These are phyloP conservation scores for Ceryle rudis DNA, from an alignment of 2,797 vertebrate species.

Conservation along the genomic window DNA sequence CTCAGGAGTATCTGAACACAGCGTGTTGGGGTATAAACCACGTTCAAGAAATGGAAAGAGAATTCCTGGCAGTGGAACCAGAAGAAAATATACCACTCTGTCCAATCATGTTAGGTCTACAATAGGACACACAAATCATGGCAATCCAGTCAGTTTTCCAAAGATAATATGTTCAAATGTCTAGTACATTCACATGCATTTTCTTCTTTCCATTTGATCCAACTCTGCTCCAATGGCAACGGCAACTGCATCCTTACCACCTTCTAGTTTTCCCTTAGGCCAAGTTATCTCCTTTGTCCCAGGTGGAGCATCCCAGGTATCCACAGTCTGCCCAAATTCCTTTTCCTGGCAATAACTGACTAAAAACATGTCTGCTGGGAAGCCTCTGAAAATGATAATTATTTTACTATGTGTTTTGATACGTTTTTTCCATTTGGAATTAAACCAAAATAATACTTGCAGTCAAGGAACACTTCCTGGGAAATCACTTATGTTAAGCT, in stretches of 20 bases:
- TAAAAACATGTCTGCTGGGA: neutral
- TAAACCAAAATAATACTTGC: neutral
- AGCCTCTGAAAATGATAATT: neutral
- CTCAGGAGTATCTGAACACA: too few species aligned
- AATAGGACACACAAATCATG: too few species aligned
- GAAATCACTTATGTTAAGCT: neutral
- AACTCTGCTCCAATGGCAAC: neutral
- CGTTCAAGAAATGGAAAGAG: too few species aligned
- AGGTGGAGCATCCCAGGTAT: neutral
- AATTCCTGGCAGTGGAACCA: too few species aligned
- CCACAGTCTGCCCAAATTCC: neutral
- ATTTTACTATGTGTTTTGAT: neutral
- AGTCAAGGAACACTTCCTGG: neutral
- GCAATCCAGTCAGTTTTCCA: too few species aligned
- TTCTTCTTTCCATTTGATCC: neutral
- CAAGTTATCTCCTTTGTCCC: neutral
- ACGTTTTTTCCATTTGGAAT: neutral
- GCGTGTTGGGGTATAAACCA: too few species aligned
- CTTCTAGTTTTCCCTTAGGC: neutral
- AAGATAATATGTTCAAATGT: too few species aligned
- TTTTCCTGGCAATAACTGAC: neutral
- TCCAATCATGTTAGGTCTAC: too few species aligned
- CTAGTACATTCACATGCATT: neutral
- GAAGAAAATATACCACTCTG: too few species aligned
- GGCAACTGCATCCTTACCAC: neutral